Base-by-base conservation (phyloP, 2,797 vertebrate species). In the Manis javanica region DNA sequence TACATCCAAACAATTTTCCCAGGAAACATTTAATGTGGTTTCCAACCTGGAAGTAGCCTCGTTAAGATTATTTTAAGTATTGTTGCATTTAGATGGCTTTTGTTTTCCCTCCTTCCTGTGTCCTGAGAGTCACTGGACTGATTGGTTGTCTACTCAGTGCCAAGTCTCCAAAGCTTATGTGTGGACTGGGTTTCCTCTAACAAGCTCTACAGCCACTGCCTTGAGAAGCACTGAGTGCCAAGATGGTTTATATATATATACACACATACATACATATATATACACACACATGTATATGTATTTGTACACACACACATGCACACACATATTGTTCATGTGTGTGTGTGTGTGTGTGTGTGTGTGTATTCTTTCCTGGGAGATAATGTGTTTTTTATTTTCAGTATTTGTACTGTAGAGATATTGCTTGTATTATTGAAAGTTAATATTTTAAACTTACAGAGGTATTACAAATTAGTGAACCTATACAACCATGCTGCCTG, bases 381-480 rank as follows among this genome's bases (percentile, higher is more conserved):
- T 72, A 61, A 83, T 64, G 16, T 0, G 75, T 11, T 57, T 39
- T 61, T 72, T 79, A 84, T 83, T 92, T 95, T 68, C 23, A 53
- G 49, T 59, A 90, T 97, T 98, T 81, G 57, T 94, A 95, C 63
- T 87, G 94, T 84, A 95, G 95, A 98, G 97, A 93, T 46, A 46
- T 79, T 84, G 96, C 96, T 98, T 98, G 95, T 96, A 95, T 97
- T 97, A 95, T 89, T 75, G 53, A 97, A 98, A 98, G 95, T 96
- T 97, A 97, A 97, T 98, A 95, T 96, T 97, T 96, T 97, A 98
- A 97, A 61, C 84, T 82, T 96, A 77, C 96, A 92, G 63, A 95
- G 75, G 74, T 96, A 97, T 98, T 96, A 98, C 97, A 97, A 97
- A 97, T 97, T 98, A 98, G 95, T 84, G 93, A 97, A 94, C 97